Evolutionary conservation across 2,113 vertebrate species (phyloP).

Genomic region (Leucopsar rothschildi): DNA sequence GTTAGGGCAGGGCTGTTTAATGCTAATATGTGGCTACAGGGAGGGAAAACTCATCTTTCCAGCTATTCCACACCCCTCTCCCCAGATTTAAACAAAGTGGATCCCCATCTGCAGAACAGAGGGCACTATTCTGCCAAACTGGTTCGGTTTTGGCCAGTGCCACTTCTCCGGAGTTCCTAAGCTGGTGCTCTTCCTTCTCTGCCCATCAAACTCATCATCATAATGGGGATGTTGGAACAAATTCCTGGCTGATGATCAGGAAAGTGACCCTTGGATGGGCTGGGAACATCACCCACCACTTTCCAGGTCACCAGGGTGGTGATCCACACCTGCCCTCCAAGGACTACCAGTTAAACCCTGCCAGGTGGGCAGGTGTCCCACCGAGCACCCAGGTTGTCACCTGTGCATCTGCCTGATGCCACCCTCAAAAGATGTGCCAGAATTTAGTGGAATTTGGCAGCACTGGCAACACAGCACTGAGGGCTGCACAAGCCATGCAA

Average conservation of each 20-base stretch:
- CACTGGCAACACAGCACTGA: rapidly evolving
- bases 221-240: background rate
- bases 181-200: background rate
- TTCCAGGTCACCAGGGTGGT: background rate
- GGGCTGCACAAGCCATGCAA: rapidly evolving
- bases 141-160: rapidly evolving
- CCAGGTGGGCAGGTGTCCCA: background rate
- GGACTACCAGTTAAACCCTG: background rate
- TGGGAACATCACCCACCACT: background rate
- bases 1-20: background rate
- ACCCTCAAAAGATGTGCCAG: background rate
- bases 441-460: background rate
- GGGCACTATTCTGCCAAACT: background rate
- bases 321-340: background rate
- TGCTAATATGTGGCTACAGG: background rate
- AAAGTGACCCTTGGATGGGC: background rate
- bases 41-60: background rate
- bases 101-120: rapidly evolving
- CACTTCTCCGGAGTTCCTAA: background rate
- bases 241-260: background rate
- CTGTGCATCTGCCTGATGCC: rapidly evolving
- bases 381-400: background rate
- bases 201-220: background rate
- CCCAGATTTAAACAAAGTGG: background rate
- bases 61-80: background rate